Conservation (phyloP, 1,140 invertebrate genomes). For the Micrasema minimum region DNA sequence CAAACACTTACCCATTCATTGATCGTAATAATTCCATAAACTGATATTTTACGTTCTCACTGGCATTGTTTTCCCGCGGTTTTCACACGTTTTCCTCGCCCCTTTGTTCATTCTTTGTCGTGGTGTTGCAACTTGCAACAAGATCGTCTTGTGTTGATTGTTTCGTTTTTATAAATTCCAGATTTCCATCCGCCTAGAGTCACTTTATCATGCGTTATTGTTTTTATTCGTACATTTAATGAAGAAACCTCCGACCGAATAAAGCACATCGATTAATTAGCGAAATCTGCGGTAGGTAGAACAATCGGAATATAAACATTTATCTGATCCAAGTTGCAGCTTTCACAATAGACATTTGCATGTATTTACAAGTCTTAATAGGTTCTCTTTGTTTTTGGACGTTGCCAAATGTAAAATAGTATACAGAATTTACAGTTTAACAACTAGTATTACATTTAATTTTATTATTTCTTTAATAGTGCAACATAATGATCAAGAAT, state of each 20-base stretch:
- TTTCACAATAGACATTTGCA: conserved; percentile 28
- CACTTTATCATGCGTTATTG: conserved; percentile 22
- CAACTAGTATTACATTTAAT: too few species aligned
- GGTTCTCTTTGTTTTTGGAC: background rate
- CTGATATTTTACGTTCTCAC: too few species aligned
- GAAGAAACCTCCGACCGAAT: conserved; percentile 23
- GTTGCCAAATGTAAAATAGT: too few species aligned
- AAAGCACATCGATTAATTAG: conserved; percentile 37
- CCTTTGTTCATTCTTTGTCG: conserved; percentile 39
- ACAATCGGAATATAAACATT: conserved; percentile 16
- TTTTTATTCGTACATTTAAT: conserved; percentile 5
- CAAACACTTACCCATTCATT: conserved; percentile 8
- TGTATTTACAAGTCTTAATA: conserved; percentile 18
- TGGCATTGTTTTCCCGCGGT: too few species aligned
- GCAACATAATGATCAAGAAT: too few species aligned
- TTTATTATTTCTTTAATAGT: too few species aligned
- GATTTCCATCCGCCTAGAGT: conserved; percentile 14
- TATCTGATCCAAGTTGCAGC: conserved; percentile 17
- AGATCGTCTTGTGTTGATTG: conserved; percentile 14
- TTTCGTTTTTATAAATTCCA: conserved; percentile 26
- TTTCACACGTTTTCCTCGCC: conserved; percentile 47
- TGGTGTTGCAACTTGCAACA: conserved; percentile 36
- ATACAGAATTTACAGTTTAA: too few species aligned
- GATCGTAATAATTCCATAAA: background rate
- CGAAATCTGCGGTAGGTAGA: conserved; percentile 13